phyloP scores from a whole-genome alignment of 2,888 invertebrate genomes.

The Oscheius sp. region DNA sequence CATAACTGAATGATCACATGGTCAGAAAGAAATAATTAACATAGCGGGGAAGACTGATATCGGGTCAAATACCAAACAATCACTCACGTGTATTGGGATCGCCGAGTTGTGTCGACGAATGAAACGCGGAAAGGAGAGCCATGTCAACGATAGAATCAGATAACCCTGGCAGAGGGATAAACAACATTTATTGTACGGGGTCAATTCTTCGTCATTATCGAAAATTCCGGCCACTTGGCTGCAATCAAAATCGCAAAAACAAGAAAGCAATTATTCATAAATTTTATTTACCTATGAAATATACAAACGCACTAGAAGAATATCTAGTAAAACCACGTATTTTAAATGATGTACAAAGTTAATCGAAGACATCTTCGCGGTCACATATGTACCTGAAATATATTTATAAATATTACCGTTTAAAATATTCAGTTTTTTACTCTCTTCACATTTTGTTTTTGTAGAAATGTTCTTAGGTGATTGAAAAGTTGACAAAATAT shows the following conservation, averaged over 20 bases:
- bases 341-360: constrained; percentile 12
- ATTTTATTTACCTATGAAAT: constrained; percentile 34
- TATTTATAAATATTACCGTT: too few species aligned
- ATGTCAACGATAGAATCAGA: not conserved
- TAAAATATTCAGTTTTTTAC: too few species aligned
- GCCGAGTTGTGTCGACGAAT: too few species aligned
- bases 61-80: constrained; percentile 25
- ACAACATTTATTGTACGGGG: not conserved
- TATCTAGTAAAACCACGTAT: constrained; percentile 38
- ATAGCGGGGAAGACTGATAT: constrained; percentile 13
- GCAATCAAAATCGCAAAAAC: not conserved
- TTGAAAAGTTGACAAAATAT: not conserved
- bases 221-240: too few species aligned
- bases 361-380: constrained; percentile 61
- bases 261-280: not conserved
- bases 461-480: too few species aligned
- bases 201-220: not conserved
- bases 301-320: constrained; percentile 24
- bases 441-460: too few species aligned
- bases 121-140: not conserved
- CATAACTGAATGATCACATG: constrained; percentile 1
- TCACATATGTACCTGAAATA: constrained; percentile 64
- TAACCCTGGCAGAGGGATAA: not conserved
- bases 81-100: constrained; percentile 1
- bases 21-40: not conserved